A percentile compares a stretch with the other conserved stretches of the same genome.
phyloP scores from a whole-genome alignment of 2,113 vertebrate genomes.

The Tylochromis polylepis region DNA sequence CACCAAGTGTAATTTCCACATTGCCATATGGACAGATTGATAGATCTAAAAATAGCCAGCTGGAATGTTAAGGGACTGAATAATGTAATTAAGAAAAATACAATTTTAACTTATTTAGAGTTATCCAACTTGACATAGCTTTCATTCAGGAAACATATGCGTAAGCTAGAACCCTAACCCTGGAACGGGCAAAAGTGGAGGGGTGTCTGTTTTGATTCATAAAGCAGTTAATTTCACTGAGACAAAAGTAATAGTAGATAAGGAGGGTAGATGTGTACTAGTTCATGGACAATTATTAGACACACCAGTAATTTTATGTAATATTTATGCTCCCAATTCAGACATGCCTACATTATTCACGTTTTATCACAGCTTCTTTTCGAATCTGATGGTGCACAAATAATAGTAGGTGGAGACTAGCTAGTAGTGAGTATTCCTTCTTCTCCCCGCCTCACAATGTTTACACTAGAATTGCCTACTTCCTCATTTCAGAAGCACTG shows the following conservation, averaged over 20 bases:
- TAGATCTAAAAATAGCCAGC: not conserved
- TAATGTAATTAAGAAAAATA: not conserved
- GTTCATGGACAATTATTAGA: not conserved
- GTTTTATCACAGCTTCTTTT: fast-evolving
- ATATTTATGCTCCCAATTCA: not conserved
- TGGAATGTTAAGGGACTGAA: not conserved
- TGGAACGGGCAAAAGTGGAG: not conserved
- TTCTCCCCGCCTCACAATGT: too few relatives aligned
- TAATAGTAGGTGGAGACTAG: not conserved
- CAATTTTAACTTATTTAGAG: not conserved
- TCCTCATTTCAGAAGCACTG: too few relatives aligned
- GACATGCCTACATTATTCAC: not conserved
- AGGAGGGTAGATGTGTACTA: not conserved
- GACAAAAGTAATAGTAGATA: not conserved
- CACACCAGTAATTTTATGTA: not conserved
- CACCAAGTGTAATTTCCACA: not conserved
- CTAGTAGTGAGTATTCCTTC: too few relatives aligned
- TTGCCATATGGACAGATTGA: fast-evolving
- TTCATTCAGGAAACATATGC: too few relatives aligned
- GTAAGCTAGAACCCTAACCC: fast-evolving
- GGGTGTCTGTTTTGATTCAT: fast-evolving
- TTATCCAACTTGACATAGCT: too few relatives aligned
- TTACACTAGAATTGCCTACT: too few relatives aligned
- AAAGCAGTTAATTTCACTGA: not conserved
- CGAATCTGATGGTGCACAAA: not conserved